These are phyloP conservation scores for Drosophila guanche DNA, from an alignment of 1,140 invertebrate species.

Conservation along the genomic window DNA sequence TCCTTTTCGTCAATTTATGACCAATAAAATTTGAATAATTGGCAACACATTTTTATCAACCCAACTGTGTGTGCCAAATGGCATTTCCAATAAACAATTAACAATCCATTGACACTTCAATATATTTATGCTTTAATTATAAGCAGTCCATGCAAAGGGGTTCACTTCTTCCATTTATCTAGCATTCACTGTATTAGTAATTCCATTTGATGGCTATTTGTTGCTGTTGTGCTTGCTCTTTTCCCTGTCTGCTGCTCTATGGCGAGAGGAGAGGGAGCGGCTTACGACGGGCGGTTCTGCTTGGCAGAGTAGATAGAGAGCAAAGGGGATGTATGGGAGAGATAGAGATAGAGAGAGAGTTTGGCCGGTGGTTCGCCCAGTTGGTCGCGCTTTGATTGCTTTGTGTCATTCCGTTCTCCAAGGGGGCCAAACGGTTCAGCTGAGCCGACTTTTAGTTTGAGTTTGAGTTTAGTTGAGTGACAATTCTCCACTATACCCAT, in stretches of 20 bases:
- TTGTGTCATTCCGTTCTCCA: slow-evolving; percentile 62
- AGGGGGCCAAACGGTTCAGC: slow-evolving; percentile 51
- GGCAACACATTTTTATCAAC: no score
- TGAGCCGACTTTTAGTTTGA: slow-evolving; percentile 8
- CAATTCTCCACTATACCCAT: slow-evolving; percentile 25
- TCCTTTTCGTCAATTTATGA: no score
- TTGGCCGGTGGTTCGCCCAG: slow-evolving; percentile 55
- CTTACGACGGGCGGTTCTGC: slow-evolving; percentile 47
- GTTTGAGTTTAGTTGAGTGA: slow-evolving; percentile 43
- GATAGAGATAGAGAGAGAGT: slow-evolving; percentile 3
- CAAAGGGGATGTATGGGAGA: neutral
- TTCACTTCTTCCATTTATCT: no score
- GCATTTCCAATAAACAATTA: no score
- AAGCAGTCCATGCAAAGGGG: no score
- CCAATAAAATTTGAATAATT: no score
- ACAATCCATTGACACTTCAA: no score
- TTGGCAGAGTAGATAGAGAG: slow-evolving; percentile 16
- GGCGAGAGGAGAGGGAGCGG: slow-evolving; percentile 15
- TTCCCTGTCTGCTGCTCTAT: slow-evolving; percentile 56
- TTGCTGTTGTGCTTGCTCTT: slow-evolving; percentile 43
- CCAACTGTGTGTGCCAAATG: no score
- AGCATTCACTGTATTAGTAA: slow-evolving; percentile 6
- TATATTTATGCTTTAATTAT: no score
- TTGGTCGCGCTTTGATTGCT: slow-evolving; percentile 72
- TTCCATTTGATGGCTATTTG: slow-evolving; percentile 70